Base-by-base conservation (phyloP, 2,113 vertebrate species). In the Propithecus coquereli region DNA sequence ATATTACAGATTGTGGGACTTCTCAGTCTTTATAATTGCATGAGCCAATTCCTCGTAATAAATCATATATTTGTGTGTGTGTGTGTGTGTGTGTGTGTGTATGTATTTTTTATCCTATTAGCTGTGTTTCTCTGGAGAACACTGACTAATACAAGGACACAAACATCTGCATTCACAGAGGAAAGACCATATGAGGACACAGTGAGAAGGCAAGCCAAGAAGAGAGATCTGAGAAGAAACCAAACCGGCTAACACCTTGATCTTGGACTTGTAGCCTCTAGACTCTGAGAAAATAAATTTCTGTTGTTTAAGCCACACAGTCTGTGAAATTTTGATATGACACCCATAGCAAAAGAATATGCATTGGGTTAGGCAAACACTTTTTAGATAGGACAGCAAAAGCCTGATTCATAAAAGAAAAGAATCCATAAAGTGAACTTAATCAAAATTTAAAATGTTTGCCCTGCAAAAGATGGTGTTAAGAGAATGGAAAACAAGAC, bases 401-500 rank as follows among this genome's bases (percentile, higher is more conserved):
- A 92, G 43, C 12, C 54, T 77, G 40, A 77, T 61, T 37, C 32
- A 68, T 50, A 65, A 92, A 57, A 70, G 23, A 68, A 87, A 93
- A 90, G 87, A 81, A 84, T 23, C 47, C 14, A 87, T 40, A 74
- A 92, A 65, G 16, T 71, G 6, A 74, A 34, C 27, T 74, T 68
- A 93, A 88, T 85, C 68, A 80, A 85, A 81, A 57, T 57, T 85
- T 14, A 57, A 71, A 92, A n/a, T 68, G 2, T 74, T 90, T 40
- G n/a, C 10, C 80, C 65, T 94, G 8, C n/a, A 34, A 59, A 94
- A 95, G 32, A 74, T 18, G 79, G 27, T 73, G 32, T 47, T 63
- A 93, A 93, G 30, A 82, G 14, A 88, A 87, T 80, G 12, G n/a
- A 95, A 86, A 95, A 52, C 52, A 94, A 95, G 59, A 9, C 68